Conservation (phyloP, 2,113 vertebrate species). For the Takifugu bimaculatus region DNA sequence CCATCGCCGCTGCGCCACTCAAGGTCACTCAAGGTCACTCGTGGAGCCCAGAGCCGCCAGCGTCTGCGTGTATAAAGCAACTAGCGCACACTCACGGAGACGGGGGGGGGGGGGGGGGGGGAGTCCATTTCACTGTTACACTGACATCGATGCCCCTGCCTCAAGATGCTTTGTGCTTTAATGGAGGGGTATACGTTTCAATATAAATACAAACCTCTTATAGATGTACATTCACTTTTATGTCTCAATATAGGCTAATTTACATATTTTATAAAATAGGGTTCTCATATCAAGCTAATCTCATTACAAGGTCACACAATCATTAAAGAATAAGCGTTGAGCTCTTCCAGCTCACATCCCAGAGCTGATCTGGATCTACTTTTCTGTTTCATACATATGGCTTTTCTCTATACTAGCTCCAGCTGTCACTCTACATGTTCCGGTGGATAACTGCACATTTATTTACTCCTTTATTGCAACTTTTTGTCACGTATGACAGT, state of each 20-base stretch:
- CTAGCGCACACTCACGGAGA: not conserved
- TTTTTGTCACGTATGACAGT: not conserved
- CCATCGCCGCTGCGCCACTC: no score
- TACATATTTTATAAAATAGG: slow-evolving; percentile 69
- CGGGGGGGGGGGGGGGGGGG: not conserved
- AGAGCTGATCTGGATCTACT: slow-evolving; percentile 24
- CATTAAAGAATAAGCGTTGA: slow-evolving; percentile 38
- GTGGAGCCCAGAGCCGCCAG: no score
- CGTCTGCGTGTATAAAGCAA: not conserved
- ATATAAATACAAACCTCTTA: slow-evolving; percentile 68
- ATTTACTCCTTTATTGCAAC: slow-evolving; percentile 45
- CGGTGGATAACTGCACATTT: slow-evolving; percentile 17
- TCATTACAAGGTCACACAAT: slow-evolving; percentile 48
- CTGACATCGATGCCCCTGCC: slow-evolving; percentile 39
- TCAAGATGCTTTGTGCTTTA: slow-evolving; percentile 72
- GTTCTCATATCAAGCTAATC: slow-evolving; percentile 53
- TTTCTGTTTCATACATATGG: slow-evolving; percentile 56
- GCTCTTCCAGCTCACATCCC: slow-evolving; percentile 25
- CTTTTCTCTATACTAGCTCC: slow-evolving; percentile 61
- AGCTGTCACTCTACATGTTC: slow-evolving; percentile 13
- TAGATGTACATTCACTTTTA: slow-evolving; percentile 71
- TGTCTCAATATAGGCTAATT: slow-evolving; percentile 64
- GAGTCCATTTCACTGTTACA: slow-evolving; percentile 23
- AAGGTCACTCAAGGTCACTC: no score
- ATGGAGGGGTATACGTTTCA: slow-evolving; percentile 55